Evolutionary conservation across 1,140 invertebrate species (phyloP).

Genomic region (Papilio xuthus): DNA sequence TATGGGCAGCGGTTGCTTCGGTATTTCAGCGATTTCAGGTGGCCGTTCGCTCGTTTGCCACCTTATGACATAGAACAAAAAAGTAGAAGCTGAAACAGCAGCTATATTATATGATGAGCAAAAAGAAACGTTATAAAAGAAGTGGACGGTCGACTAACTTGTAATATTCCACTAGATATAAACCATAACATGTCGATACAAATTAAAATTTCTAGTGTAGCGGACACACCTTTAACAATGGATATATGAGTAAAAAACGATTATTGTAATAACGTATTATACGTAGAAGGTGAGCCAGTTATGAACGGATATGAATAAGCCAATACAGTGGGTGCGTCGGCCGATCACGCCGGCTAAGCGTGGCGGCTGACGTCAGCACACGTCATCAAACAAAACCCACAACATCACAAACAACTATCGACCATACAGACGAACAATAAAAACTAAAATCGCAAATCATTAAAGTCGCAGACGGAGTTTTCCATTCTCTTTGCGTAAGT

Average conservation of each 20-base stretch:
- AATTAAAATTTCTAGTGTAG: not conserved
- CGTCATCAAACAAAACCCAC: constrained; percentile 54
- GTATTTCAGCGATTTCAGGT: too few relatives aligned
- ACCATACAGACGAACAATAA: constrained; percentile 47
- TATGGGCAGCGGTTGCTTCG: too few relatives aligned
- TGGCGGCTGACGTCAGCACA: constrained; percentile 52
- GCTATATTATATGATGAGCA: not conserved
- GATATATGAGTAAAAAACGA: constrained; percentile 13
- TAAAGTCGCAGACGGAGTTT: constrained; percentile 62
- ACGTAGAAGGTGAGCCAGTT: constrained; percentile 34
- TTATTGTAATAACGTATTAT: constrained; percentile 19
- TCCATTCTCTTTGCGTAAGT: constrained; percentile 66
- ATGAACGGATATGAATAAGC: constrained; percentile 33
- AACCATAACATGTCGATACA: not conserved
- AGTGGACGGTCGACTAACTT: not conserved
- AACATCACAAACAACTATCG: constrained; percentile 38
- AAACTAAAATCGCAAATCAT: constrained; percentile 45
- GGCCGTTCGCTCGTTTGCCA: too few relatives aligned
- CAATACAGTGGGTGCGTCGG: constrained; percentile 42
- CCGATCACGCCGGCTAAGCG: constrained; percentile 47
- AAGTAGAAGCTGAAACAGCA: not conserved
- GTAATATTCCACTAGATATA: not conserved
- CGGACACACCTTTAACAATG: constrained; percentile 14
- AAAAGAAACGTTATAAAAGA: not conserved
- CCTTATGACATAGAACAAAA: too few relatives aligned